Evolutionary conservation across 2,113 vertebrate genomes (phyloP), one percentile per base, ranked within the genome.

Genomic region (Cygnus buccinator): DNA sequence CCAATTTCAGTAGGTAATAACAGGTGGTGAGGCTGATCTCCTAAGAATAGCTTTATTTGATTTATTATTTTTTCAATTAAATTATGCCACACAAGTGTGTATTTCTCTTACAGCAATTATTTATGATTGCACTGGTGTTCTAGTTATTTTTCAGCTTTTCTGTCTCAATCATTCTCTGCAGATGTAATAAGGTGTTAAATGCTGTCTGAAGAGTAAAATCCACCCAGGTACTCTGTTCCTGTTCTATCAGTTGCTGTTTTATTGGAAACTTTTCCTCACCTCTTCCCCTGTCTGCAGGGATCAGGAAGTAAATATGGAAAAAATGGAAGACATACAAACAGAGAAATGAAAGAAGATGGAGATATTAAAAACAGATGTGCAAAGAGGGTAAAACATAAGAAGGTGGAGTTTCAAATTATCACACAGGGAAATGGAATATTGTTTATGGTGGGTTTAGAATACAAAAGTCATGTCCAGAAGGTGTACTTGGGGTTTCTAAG

Each of bases 71-170:
- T 58, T 52, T 35, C 3, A 61, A 65, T 65, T 41, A 66, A 25
- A 29, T 91, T 66, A 37, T 0, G 1, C 6, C 1, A 1, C 10
- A 10, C n/a, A 74, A 57, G 18, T 43, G 3, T 78, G 4, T 31
- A 29, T 65, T 11, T 74, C 85, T 76, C 35, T 46, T 57, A 66
- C 14, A 41, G 35, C 28, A 65, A 70, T 31, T 70, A 41, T 48
- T 78, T 89, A 43, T 0, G 0, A 18, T 74, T 66, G 39, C 13
- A 37, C 23, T 61, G 12, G 7, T 41, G 5, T 74, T 70, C 6
- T 9, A 41, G 22, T 29, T 78, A 43, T 29, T 57, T 70, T 84
- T 66, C 31, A 71, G 35, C 15, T 74, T 75, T 79, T 75, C 46
- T 52, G 25, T 78, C 33, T 22, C 61, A 85, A 71, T 71, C 3